Conservation (phyloP, 2,888 invertebrate species). For the Theretra japonica region DNA sequence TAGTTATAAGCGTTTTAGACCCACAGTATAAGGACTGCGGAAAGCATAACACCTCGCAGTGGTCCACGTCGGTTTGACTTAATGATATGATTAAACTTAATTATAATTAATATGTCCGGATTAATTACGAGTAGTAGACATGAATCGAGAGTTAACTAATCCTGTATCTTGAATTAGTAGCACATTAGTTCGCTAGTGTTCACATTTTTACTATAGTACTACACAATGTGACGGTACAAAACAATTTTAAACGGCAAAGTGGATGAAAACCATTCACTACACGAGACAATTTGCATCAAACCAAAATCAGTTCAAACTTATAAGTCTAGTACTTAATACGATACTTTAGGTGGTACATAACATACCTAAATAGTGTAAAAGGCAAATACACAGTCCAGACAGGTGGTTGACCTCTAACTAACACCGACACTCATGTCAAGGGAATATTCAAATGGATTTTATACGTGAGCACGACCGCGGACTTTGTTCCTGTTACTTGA, state of each 20-base stretch:
- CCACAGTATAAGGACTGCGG: background rate
- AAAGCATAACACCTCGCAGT: background rate
- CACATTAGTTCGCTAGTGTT: too few relatives aligned
- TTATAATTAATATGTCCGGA: background rate
- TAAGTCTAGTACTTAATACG: background rate
- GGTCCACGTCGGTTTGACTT: background rate
- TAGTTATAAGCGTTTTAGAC: background rate
- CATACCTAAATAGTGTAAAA: conserved; percentile 10
- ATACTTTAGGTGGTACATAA: background rate
- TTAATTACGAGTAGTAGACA: too few relatives aligned
- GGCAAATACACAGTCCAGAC: conserved; percentile 19
- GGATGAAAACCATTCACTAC: background rate
- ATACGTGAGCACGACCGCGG: conserved; percentile 18
- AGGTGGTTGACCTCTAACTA: conserved; percentile 36
- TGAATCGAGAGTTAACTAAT: too few relatives aligned
- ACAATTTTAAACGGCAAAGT: too few relatives aligned
- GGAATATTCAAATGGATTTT: conserved; percentile 22
- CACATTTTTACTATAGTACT: too few relatives aligned
- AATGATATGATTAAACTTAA: background rate
- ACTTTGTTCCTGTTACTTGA: conserved; percentile 21
- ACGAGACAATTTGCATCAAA: background rate
- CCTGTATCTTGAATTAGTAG: too few relatives aligned
- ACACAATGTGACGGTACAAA: too few relatives aligned
- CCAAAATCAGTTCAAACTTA: background rate
- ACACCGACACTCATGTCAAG: conserved; percentile 21